Conservation (phyloP, 1,140 invertebrate genomes). For the Glossosoma conforme region DNA sequence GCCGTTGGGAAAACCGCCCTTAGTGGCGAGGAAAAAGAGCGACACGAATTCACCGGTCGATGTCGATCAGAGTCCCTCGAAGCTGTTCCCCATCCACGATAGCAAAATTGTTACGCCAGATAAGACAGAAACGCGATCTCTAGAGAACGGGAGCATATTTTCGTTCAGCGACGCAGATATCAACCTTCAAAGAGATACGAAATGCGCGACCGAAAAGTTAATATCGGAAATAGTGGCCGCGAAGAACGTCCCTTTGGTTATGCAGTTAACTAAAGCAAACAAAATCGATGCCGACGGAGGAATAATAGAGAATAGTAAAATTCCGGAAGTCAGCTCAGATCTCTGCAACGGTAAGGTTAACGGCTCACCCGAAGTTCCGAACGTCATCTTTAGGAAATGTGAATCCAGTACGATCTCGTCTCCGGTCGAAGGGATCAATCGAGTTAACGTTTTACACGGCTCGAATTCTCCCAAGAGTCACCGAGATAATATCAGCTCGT, state of each 20-base stretch:
- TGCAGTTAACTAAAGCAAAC: constrained; percentile 11
- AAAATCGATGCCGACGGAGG: not conserved
- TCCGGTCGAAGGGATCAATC: constrained; percentile 13
- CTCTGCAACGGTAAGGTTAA: too few species aligned
- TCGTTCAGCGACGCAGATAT: too few species aligned
- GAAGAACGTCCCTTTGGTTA: constrained; percentile 34
- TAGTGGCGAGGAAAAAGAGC: constrained; percentile 14
- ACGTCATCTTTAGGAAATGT: not conserved
- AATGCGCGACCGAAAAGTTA: constrained; percentile 46
- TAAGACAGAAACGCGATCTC: too few species aligned
- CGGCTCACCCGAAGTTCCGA: too few species aligned
- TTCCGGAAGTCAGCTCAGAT: too few species aligned
- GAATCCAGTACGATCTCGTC: not conserved
- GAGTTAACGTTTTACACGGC: constrained; percentile 15
- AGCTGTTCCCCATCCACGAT: constrained; percentile 1
- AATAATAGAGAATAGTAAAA: too few species aligned
- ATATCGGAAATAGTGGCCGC: constrained; percentile 50
- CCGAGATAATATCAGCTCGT: constrained; percentile 20
- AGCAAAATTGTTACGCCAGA: not conserved
- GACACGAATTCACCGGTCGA: constrained; percentile 6
- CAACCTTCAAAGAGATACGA: constrained; percentile 43
- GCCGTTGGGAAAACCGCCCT: constrained; percentile 19
- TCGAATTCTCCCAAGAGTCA: constrained; percentile 5
- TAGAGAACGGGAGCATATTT: not conserved
- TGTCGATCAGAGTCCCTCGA: not conserved